Conservation (phyloP, 2,113 vertebrate species). For the Zapornia atra region DNA sequence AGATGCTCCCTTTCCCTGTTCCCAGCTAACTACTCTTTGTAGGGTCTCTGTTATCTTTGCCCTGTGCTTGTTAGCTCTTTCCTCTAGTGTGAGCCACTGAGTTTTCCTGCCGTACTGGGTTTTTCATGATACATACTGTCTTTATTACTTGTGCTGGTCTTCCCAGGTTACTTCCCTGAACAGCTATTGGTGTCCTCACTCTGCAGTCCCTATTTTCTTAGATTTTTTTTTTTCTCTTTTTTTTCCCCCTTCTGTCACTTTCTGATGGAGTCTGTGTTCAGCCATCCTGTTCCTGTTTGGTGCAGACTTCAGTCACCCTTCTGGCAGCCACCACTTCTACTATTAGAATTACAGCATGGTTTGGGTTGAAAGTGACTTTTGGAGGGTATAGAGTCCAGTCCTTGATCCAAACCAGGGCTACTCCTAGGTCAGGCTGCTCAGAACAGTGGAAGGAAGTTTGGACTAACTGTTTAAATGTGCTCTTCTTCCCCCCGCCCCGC, state of each 20-base stretch:
- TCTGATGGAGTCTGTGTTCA: neutral
- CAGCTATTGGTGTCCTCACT: neutral
- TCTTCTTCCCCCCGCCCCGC: accelerated
- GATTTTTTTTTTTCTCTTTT: neutral
- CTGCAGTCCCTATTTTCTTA: accelerated
- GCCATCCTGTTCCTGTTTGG: neutral
- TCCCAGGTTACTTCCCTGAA: neutral
- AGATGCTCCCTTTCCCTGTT: neutral
- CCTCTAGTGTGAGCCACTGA: neutral
- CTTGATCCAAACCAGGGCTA: neutral
- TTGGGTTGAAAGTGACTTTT: neutral
- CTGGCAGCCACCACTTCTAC: neutral
- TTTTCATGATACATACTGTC: neutral
- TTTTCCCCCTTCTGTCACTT: neutral
- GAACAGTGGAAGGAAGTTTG: neutral
- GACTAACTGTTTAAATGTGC: neutral
- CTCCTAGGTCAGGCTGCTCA: neutral
- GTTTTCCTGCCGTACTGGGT: neutral
- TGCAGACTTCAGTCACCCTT: accelerated
- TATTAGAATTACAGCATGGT: neutral
- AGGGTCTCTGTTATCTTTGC: neutral
- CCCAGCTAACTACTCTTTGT: neutral
- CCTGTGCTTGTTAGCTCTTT: neutral
- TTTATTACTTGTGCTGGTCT: neutral
- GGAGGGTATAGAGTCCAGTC: neutral